phyloP scores from a whole-genome alignment of 2,113 vertebrate genomes.

The Emydura subglobosa region DNA sequence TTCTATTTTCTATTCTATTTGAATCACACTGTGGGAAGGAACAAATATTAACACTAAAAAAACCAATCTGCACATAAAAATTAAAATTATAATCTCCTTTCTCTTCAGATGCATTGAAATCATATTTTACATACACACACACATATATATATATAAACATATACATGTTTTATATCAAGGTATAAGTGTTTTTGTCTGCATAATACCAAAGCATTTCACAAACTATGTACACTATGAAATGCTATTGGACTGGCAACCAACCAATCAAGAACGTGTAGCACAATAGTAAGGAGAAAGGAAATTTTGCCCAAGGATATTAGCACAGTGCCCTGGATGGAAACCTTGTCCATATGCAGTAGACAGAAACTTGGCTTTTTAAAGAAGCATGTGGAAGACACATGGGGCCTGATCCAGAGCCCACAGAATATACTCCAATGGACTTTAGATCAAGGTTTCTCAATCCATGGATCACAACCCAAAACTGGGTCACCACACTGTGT shows the following conservation, averaged over 20 bases:
- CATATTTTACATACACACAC: not conserved
- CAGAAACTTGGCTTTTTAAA: not conserved
- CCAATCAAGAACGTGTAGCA: not conserved
- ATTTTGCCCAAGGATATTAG: not conserved
- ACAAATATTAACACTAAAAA: not conserved
- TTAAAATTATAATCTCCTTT: not conserved
- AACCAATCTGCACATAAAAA: not conserved
- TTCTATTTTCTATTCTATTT: not conserved
- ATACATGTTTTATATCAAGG: not conserved
- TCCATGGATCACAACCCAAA: not conserved
- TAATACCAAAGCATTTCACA: not conserved
- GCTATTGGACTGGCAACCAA: not conserved
- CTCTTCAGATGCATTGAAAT: not conserved
- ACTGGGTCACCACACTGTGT: not conserved
- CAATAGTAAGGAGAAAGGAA: not conserved
- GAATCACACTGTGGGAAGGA: not conserved
- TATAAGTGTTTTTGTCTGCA: not conserved
- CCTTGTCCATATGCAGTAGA: fast-evolving
- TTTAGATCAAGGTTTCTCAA: not conserved
- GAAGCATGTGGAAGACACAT: not conserved
- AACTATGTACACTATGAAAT: not conserved
- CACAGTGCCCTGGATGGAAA: not conserved
- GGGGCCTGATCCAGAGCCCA: not conserved
- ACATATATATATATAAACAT: not conserved
- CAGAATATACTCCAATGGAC: not conserved